A percentile compares a stretch with the other conserved stretches of the same genome.
phyloP scores from a whole-genome alignment of 1,140 invertebrate genomes.

The Frieseomelitta varia region DNA sequence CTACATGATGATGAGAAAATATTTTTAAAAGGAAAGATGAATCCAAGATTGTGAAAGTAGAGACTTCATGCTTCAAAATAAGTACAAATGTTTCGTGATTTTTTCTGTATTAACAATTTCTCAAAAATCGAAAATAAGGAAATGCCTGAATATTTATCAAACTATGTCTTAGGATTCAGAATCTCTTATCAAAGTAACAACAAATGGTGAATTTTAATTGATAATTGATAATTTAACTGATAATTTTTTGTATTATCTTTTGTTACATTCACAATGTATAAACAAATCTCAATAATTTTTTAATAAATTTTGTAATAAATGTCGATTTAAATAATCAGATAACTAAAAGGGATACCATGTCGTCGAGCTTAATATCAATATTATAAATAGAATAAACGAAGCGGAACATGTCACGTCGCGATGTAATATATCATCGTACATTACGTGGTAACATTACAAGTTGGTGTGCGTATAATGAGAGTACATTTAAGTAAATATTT shows the following conservation, averaged over 20 bases:
- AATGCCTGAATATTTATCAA: too few relatives aligned
- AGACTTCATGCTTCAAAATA: too few relatives aligned
- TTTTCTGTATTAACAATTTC: too few relatives aligned
- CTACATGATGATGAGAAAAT: too few relatives aligned
- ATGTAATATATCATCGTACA: slow-evolving; percentile 41
- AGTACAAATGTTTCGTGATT: too few relatives aligned
- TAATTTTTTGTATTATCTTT: neutral
- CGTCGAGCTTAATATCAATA: neutral
- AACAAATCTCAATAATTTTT: neutral
- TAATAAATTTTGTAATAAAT: neutral
- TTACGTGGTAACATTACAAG: slow-evolving; percentile 17
- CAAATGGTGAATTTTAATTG: too few relatives aligned
- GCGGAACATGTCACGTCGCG: slow-evolving; percentile 38
- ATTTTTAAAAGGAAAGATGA: too few relatives aligned
- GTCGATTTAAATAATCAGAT: neutral
- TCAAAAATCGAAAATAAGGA: too few relatives aligned
- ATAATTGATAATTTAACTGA: neutral
- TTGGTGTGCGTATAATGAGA: slow-evolving; percentile 10
- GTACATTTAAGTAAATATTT: neutral
- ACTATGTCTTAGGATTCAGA: too few relatives aligned
- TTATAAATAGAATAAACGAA: slow-evolving; percentile 24
- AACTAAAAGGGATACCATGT: neutral
- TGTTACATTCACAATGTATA: neutral
- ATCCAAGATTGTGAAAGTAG: too few relatives aligned
- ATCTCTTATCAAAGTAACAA: neutral